Evolutionary conservation across 2,113 vertebrate genomes (phyloP), one percentile per base, ranked within the genome.

Genomic region (Equus quagga): DNA sequence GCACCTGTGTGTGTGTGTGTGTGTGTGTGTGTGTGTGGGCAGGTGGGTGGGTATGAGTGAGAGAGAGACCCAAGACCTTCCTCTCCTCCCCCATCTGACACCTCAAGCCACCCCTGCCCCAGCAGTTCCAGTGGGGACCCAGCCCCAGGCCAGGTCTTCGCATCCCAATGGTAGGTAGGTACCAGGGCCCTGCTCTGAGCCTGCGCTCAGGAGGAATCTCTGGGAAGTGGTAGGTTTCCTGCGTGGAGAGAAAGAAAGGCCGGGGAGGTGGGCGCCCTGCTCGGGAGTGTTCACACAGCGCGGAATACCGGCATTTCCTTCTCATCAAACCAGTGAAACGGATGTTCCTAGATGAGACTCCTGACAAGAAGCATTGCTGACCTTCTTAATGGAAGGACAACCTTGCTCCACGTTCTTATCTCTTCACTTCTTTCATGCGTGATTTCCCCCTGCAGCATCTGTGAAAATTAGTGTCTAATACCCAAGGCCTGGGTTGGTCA

Each of bases 181-280:
- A 3, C 33, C 21, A 6, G 64, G 69, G 41, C 54, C 56, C 54
- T 51, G 80, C 26, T 60, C n/a, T 17, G 26, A 31, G 56, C 7
- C 3, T 41, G 36, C 58, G 10, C 62, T 58, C 17, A 19, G 2
- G 41, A 26, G 18, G 14, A 24, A 8, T 1, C 26, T 10, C 0
- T 49, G 4, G 91, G 12, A 8, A 0, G 0, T 24, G 3, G 73
- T 11, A 54, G 41, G 2, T 41, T 33, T 49, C 26, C 54, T 0
- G 8, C 2, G 0, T 0, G 0, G 0, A 21, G 26, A 15, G 18
- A 24, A 36, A 26, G 3, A 0, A 41, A 33, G 58, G 31, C 56
- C 8, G 13, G 11, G 3, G 12, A 31, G 41, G 28, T 0, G 5
- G 64, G 67, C 23, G 10, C 1, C 14, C 12, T 0, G 31, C 73